Evolutionary conservation across 2,797 vertebrate genomes (phyloP), one percentile per base, ranked within the genome.

Genomic region (Centropyge bicolor): DNA sequence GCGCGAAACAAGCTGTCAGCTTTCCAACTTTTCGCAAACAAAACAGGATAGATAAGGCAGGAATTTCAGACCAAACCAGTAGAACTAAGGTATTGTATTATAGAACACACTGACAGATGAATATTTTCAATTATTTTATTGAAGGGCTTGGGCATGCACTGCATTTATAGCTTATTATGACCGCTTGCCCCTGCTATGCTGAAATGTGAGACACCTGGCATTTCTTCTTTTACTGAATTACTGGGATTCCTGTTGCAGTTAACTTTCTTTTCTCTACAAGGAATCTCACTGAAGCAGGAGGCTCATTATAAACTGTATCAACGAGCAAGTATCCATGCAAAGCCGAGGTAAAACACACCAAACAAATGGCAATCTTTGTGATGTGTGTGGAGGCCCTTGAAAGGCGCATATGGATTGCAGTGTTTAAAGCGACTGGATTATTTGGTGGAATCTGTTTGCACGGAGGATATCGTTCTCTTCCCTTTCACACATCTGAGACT

Each of bases 391-490:
- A 67, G 27, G 31, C 40, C 24, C 35, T 60, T 60, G 45, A 76
- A 70, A 69, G 36, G 35, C 3, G 0, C 54, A 35, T 65, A 65
- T 75, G 55, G 64, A 70, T 78, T 51, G 41, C 24, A n/a, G 40
- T 46, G 71, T 45, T 76, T 73, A 70, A 64, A 74, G 56, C 55
- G 49, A 35, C 8, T 49, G 38, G 62, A 41, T 24, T 73, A n/a
- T 41, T 45, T 41, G 52, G 24, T 48, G n/a, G 60, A 74, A 67
- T 74, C 54, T 70, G 63, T 72, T 54, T 9, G 55, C 24, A 20
- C 19, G 35, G 62, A 63, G 46, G 36, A 46, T 40, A 49, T 71
- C 14, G 19, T 68, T 70, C 36, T 36, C 24, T 73, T 0, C 41
- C 24, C 51, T 27, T 64, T 70, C 46, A 56, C 57, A 67, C 24